Evolutionary conservation across 2,113 vertebrate genomes (phyloP).

Genomic region (Ariopsis seemanni): DNA sequence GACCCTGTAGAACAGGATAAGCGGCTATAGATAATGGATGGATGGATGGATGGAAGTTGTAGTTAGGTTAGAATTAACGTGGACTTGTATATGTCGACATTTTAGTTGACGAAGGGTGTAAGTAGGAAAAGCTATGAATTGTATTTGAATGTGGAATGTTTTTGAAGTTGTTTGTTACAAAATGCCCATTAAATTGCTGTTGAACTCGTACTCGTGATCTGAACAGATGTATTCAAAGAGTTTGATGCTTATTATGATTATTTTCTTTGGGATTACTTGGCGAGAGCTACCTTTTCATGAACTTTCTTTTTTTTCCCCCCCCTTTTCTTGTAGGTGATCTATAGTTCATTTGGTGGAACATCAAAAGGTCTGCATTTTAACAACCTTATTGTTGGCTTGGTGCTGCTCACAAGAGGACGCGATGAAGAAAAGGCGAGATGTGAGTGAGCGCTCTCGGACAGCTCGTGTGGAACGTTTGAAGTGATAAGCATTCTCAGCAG

Average conservation of each 20-base stretch:
- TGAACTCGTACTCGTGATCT: not conserved
- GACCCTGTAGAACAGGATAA: too few relatives aligned
- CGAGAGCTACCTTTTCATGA: not conserved
- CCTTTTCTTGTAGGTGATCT: slow-evolving; percentile 76
- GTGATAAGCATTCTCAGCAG: not conserved
- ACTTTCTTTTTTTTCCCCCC: not conserved
- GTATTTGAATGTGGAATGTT: not conserved
- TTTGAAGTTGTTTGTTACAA: not conserved
- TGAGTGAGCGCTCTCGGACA: slow-evolving; percentile 63
- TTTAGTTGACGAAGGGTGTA: not conserved
- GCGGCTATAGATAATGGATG: too few relatives aligned
- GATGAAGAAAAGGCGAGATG: slow-evolving; percentile 89
- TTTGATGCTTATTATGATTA: not conserved
- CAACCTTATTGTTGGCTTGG: slow-evolving; percentile 85
- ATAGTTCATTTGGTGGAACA: slow-evolving; percentile 86
- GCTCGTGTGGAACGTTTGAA: not conserved
- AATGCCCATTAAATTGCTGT: not conserved
- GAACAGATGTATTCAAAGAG: not conserved
- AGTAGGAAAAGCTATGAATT: not conserved
- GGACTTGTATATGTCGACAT: not conserved
- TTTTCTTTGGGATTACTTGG: not conserved
- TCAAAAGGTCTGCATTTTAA: slow-evolving; percentile 87
- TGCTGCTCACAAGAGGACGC: slow-evolving; percentile 83
- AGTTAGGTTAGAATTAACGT: too few relatives aligned
- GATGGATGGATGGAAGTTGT: too few relatives aligned